A percentile compares a stretch with the other conserved stretches of the same genome.
Conservation (phyloP, 2,888 invertebrate species). For the Charanyca ferruginea region DNA sequence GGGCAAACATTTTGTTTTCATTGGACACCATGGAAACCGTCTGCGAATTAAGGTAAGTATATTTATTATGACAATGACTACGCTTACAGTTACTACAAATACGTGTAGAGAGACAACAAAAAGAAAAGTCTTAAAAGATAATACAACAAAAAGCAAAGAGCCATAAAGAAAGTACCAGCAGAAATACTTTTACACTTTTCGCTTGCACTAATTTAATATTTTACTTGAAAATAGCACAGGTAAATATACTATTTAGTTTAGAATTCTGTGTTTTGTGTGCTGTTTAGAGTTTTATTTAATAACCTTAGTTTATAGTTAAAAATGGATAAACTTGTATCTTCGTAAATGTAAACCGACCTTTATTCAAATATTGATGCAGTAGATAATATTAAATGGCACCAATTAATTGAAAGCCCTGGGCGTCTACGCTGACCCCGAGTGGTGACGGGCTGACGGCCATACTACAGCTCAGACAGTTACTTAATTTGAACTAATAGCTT, state of each 20-base stretch:
- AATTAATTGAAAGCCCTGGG: slow-evolving; percentile 69
- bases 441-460: slow-evolving; percentile 71
- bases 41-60: background rate
- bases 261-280: no score
- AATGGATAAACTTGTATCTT: background rate
- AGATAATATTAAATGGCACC: slow-evolving; percentile 49
- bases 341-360: background rate
- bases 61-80: no score
- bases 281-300: no score
- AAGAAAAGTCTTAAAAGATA: background rate
- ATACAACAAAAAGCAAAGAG: background rate
- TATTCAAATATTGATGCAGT: slow-evolving; percentile 36
- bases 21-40: background rate
- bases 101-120: no score
- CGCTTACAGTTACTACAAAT: no score
- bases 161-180: background rate
- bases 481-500: slow-evolving; percentile 91
- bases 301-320: background rate
- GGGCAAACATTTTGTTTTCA: slow-evolving; percentile 44
- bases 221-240: background rate
- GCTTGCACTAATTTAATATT: background rate
- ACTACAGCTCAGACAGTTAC: slow-evolving; percentile 79
- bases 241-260: background rate
- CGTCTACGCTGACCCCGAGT: slow-evolving; percentile 67
- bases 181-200: background rate